Conservation (phyloP, 2,888 invertebrate species). For the Dendrolimus houi region DNA sequence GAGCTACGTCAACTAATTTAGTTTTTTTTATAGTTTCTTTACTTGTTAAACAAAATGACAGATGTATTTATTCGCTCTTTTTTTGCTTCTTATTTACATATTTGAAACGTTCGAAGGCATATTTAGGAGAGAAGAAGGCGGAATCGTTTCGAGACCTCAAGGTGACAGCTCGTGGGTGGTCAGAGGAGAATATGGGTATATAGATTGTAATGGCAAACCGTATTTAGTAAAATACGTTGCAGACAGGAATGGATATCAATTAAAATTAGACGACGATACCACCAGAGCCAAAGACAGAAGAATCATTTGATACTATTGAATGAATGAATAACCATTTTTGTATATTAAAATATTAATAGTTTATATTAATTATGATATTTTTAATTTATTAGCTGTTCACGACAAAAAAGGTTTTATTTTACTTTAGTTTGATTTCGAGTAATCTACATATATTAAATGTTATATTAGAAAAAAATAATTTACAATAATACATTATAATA, state of each 20-base stretch:
- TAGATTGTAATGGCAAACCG: constrained; percentile 60
- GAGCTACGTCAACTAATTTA: too few species aligned
- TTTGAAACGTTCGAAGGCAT: constrained; percentile 70
- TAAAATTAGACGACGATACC: constrained; percentile 30
- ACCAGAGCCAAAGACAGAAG: constrained; percentile 57
- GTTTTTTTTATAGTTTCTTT: too few species aligned
- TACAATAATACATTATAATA: too few species aligned
- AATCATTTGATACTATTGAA: constrained; percentile 27
- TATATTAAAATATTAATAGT: too few species aligned
- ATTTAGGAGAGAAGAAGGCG: constrained; percentile 67
- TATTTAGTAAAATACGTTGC: constrained; percentile 71
- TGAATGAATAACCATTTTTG: constrained; percentile 7
- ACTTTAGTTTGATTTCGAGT: too few species aligned
- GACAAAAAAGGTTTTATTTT: too few species aligned
- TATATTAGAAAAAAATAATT: too few species aligned
- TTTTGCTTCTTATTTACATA: constrained; percentile 23
- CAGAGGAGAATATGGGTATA: constrained; percentile 70
- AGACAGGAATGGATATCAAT: constrained; percentile 75
- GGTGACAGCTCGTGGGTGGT: constrained; percentile 37
- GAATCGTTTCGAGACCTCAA: constrained; percentile 22
- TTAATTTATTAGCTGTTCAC: too few species aligned
- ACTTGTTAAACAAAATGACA: too few species aligned
- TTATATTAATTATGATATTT: too few species aligned
- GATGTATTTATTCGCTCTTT: too few species aligned
- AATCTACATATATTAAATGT: too few species aligned